These are phyloP conservation scores for Drosophila sucinea DNA, from an alignment of 1,140 invertebrate genomes.

Conservation along the genomic window DNA sequence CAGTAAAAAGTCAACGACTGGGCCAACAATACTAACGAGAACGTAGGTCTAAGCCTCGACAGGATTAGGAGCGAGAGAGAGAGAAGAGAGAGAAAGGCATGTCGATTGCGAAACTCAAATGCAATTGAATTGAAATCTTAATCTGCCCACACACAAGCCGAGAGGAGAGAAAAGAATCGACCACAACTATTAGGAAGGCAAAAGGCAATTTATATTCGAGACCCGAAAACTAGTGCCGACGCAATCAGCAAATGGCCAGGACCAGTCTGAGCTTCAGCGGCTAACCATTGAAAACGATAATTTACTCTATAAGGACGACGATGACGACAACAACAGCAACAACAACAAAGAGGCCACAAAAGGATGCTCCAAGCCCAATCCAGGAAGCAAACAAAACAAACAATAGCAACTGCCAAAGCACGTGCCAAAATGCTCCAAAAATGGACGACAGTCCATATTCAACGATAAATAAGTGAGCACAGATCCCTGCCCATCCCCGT, in stretches of 20 bases:
- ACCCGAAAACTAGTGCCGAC: constrained; percentile 45
- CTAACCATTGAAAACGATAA: constrained; percentile 27
- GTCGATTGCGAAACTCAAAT: background rate
- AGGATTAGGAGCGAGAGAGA: background rate
- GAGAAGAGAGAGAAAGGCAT: background rate
- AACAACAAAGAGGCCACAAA: constrained; percentile 7
- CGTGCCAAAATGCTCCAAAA: constrained; percentile 7
- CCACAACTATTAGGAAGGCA: constrained; percentile 40
- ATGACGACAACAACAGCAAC: too few relatives aligned
- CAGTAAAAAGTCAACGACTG: constrained; percentile 49
- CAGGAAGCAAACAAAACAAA: constrained; percentile 6
- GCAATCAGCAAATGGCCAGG: constrained; percentile 50
- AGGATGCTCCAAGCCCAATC: background rate
- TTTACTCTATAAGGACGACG: constrained; percentile 2
- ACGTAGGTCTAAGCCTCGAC: background rate
- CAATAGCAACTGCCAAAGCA: constrained; percentile 3
- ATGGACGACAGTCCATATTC: constrained; percentile 6
- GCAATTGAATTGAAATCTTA: constrained; percentile 14
- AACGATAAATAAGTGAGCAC: constrained; percentile 4
- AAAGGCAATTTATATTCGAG: constrained; percentile 43
- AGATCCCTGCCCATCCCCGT: background rate
- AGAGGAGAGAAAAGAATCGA: background rate
- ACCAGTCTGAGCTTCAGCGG: constrained; percentile 11
- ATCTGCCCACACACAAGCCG: constrained; percentile 14
- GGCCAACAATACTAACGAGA: background rate